Evolutionary conservation across 64 coral and sea anemone species (phyloP).

Genomic region (Pocillopora damicornis): DNA sequence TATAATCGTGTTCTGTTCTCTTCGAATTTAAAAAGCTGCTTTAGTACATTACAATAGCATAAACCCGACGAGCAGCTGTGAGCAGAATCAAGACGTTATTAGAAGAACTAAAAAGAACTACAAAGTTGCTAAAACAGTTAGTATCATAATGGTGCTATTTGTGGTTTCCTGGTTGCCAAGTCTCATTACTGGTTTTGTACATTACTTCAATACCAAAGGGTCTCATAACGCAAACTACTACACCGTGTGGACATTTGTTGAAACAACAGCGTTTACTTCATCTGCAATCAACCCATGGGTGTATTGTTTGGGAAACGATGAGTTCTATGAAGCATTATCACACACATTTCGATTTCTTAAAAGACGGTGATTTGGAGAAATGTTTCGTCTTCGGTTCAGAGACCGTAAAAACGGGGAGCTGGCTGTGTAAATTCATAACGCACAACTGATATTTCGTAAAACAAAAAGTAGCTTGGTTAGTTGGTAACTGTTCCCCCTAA

Average conservation of each 20-base stretch:
- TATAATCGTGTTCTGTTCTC: no score
- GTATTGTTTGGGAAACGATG: background rate
- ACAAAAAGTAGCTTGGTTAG: no score
- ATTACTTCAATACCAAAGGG: background rate
- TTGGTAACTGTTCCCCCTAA: no score
- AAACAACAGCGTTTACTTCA: background rate
- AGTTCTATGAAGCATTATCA: background rate
- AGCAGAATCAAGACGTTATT: background rate
- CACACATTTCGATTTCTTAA: background rate
- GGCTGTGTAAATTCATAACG: no score
- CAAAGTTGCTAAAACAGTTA: background rate
- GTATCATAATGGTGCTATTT: background rate
- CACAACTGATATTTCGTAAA: no score
- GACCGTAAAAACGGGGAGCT: no score
- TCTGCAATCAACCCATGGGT: slow-evolving; percentile 2
- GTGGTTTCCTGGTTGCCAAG: background rate
- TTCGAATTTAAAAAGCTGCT: no score
- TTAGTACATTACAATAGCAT: no score
- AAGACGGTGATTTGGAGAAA: background rate
- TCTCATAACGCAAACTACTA: background rate
- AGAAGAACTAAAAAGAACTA: background rate
- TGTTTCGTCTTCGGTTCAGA: no score
- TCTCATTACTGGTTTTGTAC: background rate
- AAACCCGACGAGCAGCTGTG: no score
- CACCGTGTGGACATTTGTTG: background rate